Conservation (phyloP, 2,888 invertebrate species). For the Heliothis peltigera region DNA sequence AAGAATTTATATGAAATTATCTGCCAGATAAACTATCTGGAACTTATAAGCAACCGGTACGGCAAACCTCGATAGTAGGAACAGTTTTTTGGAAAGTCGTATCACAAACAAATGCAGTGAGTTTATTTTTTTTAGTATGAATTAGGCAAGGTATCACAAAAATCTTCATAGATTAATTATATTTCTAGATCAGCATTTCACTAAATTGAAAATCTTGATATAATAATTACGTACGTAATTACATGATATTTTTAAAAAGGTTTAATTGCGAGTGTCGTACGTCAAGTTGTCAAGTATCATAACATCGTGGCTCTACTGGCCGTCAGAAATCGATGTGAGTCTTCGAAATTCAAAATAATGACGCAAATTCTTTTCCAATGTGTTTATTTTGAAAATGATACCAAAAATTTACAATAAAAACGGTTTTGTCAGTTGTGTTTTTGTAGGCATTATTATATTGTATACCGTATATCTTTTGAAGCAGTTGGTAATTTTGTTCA, state of each 20-base stretch:
- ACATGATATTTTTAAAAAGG: neutral
- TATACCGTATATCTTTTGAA: constrained; percentile 55
- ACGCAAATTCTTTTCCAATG: constrained; percentile 60
- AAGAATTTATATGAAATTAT: no score
- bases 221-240: no score
- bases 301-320: constrained; percentile 12
- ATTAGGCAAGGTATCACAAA: neutral
- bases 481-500: constrained; percentile 56
- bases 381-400: constrained; percentile 69
- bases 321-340: neutral
- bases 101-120: no score
- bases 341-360: constrained; percentile 72
- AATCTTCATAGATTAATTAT: no score
- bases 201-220: no score
- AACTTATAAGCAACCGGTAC: no score
- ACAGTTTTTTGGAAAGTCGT: no score
- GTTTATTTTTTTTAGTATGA: no score
- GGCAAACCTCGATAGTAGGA: no score
- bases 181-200: no score
- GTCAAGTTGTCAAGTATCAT: neutral
- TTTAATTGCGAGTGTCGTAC: neutral
- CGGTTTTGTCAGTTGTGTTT: constrained; percentile 74
- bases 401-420: constrained; percentile 78
- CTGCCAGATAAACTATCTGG: no score
- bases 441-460: constrained; percentile 70